phyloP scores from a whole-genome alignment of 2,888 invertebrate genomes.

The Sminthurinus aureus region DNA sequence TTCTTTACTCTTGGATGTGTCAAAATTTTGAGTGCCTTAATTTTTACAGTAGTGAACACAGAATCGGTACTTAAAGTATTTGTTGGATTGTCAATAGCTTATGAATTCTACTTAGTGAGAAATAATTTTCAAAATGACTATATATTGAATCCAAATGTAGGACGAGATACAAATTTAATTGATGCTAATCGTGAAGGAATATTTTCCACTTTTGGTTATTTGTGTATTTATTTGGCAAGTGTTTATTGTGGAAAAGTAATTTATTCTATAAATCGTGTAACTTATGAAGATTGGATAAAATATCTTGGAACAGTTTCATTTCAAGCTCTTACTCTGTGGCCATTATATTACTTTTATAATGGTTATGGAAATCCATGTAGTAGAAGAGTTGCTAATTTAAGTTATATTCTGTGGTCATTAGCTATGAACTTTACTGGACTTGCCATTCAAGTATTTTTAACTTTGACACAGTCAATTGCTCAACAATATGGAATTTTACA shows the following conservation, averaged over 20 bases:
- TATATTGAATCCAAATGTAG: conserved; percentile 70
- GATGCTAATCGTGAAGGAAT: conserved; percentile 92
- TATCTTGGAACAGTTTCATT: conserved; percentile 47
- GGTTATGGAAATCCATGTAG: conserved; percentile 66
- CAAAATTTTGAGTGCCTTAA: conserved; percentile 74
- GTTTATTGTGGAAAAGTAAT: conserved; percentile 71
- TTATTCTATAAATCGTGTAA: conserved; percentile 52
- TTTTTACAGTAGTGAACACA: conserved; percentile 68
- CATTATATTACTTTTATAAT: conserved; percentile 54
- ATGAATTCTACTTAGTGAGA: conserved; percentile 72
- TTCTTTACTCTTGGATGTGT: conserved; percentile 90
- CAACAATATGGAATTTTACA: conserved; percentile 53
- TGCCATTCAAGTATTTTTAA: conserved; percentile 63
- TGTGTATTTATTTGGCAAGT: conserved; percentile 81
- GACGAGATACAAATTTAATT: conserved; percentile 70
- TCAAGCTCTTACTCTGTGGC: conserved; percentile 53
- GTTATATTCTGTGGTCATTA: conserved; percentile 81
- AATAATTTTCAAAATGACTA: conserved; percentile 72
- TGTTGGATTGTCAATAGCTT: conserved; percentile 68
- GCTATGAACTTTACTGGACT: conserved; percentile 70
- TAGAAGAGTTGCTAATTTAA: conserved; percentile 81
- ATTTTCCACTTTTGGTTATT: conserved; percentile 82
- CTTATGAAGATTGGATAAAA: conserved; percentile 53
- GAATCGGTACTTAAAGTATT: conserved; percentile 69
- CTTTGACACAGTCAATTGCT: conserved; percentile 43